These are phyloP conservation scores for Ptychoptera contaminata DNA, from an alignment of 2,888 invertebrate species.

Conservation along the genomic window DNA sequence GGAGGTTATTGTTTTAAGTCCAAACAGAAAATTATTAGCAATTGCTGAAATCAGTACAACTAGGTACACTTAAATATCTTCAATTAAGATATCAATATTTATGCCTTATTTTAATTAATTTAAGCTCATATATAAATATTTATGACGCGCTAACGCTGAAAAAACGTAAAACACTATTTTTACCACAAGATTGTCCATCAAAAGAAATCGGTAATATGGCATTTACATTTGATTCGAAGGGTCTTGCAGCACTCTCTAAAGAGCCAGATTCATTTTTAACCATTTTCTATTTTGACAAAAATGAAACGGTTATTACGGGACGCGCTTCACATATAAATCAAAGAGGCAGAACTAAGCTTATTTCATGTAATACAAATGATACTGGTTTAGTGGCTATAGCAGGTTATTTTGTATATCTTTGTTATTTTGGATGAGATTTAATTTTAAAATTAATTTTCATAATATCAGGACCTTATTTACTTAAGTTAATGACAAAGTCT, in stretches of 20 bases:
- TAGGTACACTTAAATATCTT: too few species aligned
- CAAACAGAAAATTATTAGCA: slow-evolving; percentile 24
- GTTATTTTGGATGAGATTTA: not conserved
- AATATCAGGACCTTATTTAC: slow-evolving; percentile 39
- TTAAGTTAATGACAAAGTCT: slow-evolving; percentile 49
- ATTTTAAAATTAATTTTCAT: slow-evolving; percentile 33
- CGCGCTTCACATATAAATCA: slow-evolving; percentile 19
- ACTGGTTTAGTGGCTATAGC: slow-evolving; percentile 46
- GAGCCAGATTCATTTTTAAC: slow-evolving; percentile 48
- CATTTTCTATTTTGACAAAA: slow-evolving; percentile 67
- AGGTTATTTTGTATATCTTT: slow-evolving; percentile 16
- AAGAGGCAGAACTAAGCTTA: slow-evolving; percentile 20
- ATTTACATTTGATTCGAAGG: slow-evolving; percentile 71
- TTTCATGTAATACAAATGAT: slow-evolving; percentile 43
- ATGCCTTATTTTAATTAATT: not conserved
- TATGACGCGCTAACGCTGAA: slow-evolving; percentile 57
- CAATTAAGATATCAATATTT: too few species aligned
- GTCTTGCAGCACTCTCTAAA: slow-evolving; percentile 62
- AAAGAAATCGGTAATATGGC: slow-evolving; percentile 53
- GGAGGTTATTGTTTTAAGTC: slow-evolving; percentile 22
- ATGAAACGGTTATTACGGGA: slow-evolving; percentile 33
- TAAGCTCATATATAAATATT: slow-evolving; percentile 22
- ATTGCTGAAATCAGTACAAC: slow-evolving; percentile 18
- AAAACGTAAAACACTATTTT: slow-evolving; percentile 46
- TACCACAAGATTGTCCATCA: slow-evolving; percentile 43